Percentiles rank a stretch among this genome's conserved stretches.
Evolutionary conservation across 2,888 invertebrate genomes (phyloP).

Genomic region (Pheosia tremula): DNA sequence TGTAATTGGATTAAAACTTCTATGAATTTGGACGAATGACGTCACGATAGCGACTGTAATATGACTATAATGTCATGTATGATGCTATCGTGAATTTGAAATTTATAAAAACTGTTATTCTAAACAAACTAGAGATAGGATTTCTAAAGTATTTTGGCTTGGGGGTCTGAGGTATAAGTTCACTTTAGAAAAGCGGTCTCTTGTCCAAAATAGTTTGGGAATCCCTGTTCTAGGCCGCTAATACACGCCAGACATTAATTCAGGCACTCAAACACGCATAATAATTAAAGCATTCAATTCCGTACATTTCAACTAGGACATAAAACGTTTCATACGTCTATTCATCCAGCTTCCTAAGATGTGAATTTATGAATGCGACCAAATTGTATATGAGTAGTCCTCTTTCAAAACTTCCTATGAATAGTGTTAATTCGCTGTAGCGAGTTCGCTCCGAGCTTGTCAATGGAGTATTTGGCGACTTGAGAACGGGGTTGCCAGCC

Average conservation of each 20-base stretch:
- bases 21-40: too few relatives aligned
- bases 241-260: slow-evolving; percentile 16
- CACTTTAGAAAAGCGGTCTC: too few relatives aligned
- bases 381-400: slow-evolving; percentile 84
- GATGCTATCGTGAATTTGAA: neutral
- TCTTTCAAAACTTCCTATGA: slow-evolving; percentile 83
- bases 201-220: too few relatives aligned
- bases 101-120: too few relatives aligned
- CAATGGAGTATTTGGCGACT: slow-evolving; percentile 82
- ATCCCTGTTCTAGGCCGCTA: neutral
- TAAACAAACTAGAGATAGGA: too few relatives aligned
- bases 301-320: slow-evolving; percentile 62
- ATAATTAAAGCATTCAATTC: slow-evolving; percentile 55
- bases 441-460: slow-evolving; percentile 81
- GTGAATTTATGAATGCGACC: slow-evolving; percentile 84
- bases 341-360: slow-evolving; percentile 78
- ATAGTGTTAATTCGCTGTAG: slow-evolving; percentile 85
- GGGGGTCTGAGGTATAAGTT: too few relatives aligned
- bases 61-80: too few relatives aligned
- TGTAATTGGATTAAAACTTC: neutral
- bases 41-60: too few relatives aligned
- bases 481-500: slow-evolving; percentile 62
- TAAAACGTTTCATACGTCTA: slow-evolving; percentile 77
- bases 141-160: too few relatives aligned
- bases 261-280: slow-evolving; percentile 29